These are phyloP conservation scores for Trachelus tabidus DNA, from an alignment of 2,888 invertebrate species.

Conservation along the genomic window DNA sequence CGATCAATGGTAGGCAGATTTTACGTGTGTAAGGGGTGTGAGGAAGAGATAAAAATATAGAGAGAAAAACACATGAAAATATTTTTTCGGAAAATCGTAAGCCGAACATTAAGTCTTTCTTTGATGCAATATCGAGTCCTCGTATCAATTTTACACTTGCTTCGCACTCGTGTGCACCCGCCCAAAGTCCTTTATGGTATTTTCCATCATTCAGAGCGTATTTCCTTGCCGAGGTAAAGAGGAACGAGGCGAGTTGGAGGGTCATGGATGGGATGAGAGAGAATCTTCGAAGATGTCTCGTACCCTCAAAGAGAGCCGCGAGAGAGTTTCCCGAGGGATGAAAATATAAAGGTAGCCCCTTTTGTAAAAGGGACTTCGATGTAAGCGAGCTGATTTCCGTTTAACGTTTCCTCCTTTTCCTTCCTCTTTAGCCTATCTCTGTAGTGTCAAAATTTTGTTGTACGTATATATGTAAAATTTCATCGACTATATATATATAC, in stretches of 20 bases:
- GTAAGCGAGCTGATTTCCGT: constrained; percentile 54
- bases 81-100: background rate
- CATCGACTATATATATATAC: background rate
- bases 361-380: constrained; percentile 35
- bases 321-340: constrained; percentile 19
- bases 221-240: constrained; percentile 31
- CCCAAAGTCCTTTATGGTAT: constrained; percentile 35
- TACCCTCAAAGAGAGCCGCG: constrained; percentile 20
- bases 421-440: background rate
- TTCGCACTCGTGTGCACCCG: constrained; percentile 13
- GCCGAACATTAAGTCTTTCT: background rate
- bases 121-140: constrained; percentile 22
- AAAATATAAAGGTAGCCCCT: constrained; percentile 9
- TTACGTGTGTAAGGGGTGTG: background rate
- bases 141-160: constrained; percentile 55
- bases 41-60: background rate
- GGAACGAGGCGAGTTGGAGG: background rate
- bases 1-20: background rate
- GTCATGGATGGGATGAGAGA: background rate
- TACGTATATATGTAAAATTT: background rate
- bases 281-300: background rate
- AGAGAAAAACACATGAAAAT: background rate
- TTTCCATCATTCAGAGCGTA: constrained; percentile 45
- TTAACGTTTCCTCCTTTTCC: constrained; percentile 44
- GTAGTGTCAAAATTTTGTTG: background rate